A percentile compares a stretch with the other conserved stretches of the same genome.
phyloP scores from a whole-genome alignment of 64 coral and sea anemone species.

The Stylophora pistillata region DNA sequence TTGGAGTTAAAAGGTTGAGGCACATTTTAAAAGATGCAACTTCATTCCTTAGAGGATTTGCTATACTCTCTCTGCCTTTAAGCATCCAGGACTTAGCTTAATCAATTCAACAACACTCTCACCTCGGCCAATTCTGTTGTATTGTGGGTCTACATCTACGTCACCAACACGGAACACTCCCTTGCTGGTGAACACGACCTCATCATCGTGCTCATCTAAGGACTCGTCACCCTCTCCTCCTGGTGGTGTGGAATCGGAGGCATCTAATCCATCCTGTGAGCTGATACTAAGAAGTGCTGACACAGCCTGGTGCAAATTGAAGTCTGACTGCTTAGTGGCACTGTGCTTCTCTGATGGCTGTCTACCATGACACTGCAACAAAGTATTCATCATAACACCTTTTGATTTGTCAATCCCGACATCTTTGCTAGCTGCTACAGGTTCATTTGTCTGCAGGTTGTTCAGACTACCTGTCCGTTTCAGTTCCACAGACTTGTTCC shows the following conservation, averaged over 20 bases:
- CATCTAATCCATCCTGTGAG: conserved; percentile 56
- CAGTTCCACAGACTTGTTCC: conserved; percentile 78
- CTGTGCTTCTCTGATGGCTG: not conserved
- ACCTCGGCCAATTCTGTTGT: conserved; percentile 97
- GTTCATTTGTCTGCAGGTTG: conserved; percentile 2
- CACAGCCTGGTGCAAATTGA: conserved; percentile 87
- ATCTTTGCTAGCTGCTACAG: not conserved
- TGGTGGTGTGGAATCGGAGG: not conserved
- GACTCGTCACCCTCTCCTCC: conserved; percentile 17
- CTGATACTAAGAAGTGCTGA: conserved; percentile 88
- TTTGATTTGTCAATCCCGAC: not conserved
- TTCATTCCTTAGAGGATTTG: no score
- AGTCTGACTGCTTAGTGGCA: conserved; percentile 52
- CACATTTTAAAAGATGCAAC: no score
- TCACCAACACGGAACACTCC: conserved; percentile 97
- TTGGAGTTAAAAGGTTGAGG: no score
- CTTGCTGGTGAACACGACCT: conserved; percentile 93
- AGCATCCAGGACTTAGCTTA: not conserved
- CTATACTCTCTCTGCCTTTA: no score
- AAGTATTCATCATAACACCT: not conserved
- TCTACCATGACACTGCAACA: not conserved
- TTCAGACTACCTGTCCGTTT: conserved; percentile 44
- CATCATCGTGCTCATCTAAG: conserved; percentile 64
- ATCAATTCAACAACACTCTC: not conserved
- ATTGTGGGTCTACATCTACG: conserved; percentile 95